phyloP scores from a whole-genome alignment of 2,888 invertebrate species.

The Omphaloscelis lunosa region DNA sequence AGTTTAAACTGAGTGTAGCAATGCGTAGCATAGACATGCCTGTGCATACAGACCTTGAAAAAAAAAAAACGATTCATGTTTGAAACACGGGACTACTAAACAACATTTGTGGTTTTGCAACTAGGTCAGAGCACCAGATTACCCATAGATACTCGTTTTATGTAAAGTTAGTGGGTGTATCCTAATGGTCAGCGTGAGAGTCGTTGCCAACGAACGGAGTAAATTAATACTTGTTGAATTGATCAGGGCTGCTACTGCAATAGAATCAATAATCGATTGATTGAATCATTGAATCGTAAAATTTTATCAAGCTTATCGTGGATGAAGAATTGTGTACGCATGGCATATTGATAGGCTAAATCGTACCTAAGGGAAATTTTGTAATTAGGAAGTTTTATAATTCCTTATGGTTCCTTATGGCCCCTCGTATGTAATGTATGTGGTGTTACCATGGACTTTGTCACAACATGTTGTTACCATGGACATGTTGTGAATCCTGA shows the following conservation, averaged over 20 bases:
- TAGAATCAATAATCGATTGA: constrained; percentile 13
- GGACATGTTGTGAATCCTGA: constrained; percentile 42
- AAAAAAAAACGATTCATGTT: constrained; percentile 45
- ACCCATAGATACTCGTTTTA: constrained; percentile 81
- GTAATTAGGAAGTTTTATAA: constrained; percentile 44
- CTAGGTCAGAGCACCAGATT: constrained; percentile 81
- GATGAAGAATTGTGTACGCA: constrained; percentile 14
- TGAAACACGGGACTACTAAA: constrained; percentile 58
- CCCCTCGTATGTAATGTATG: not conserved
- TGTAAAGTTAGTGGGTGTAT: constrained; percentile 87
- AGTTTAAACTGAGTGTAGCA: constrained; percentile 46
- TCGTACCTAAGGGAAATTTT: constrained; percentile 16
- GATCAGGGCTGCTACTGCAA: constrained; percentile 55
- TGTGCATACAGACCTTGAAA: constrained; percentile 48
- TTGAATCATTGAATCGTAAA: constrained; percentile 2
- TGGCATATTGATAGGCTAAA: constrained; percentile 37
- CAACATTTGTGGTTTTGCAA: constrained; percentile 79
- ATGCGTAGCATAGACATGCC: constrained; percentile 27
- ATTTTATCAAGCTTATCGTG: constrained; percentile 22
- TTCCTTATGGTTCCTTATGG: constrained; percentile 23
- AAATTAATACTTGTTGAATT: constrained; percentile 47
- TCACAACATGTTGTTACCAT: constrained; percentile 21
- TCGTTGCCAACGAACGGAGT: constrained; percentile 57
- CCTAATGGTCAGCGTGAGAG: constrained; percentile 87
- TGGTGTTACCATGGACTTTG: constrained; percentile 1